Evolutionary conservation across 2,797 vertebrate species (phyloP).

Genomic region (Aythya fuligula): DNA sequence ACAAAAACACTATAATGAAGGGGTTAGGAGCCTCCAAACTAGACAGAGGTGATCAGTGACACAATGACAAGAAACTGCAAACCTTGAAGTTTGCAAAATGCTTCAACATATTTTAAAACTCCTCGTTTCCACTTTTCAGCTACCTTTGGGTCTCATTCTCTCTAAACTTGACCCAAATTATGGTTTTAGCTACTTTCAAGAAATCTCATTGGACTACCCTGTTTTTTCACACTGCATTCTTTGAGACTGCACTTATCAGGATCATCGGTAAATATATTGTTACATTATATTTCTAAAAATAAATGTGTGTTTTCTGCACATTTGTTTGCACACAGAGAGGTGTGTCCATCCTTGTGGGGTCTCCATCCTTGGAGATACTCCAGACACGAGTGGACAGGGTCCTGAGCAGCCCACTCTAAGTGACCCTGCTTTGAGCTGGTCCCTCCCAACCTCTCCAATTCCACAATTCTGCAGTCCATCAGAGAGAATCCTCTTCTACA

Average conservation of each 20-base stretch:
- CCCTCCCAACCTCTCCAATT: background rate
- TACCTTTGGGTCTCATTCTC: background rate
- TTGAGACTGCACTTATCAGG: background rate
- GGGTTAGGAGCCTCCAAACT: background rate
- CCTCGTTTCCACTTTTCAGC: background rate
- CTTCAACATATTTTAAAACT: background rate
- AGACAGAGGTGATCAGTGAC: background rate
- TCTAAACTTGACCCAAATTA: background rate
- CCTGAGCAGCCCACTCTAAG: background rate
- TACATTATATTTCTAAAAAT: background rate
- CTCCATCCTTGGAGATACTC: background rate
- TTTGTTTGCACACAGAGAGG: background rate
- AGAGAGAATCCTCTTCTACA: background rate
- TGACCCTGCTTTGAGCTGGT: background rate
- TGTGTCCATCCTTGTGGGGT: background rate
- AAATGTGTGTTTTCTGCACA: background rate
- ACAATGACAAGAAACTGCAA: background rate
- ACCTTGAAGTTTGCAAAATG: background rate
- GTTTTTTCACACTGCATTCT: background rate
- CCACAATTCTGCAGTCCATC: rapidly evolving
- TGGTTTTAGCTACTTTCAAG: background rate
- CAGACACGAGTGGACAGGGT: background rate
- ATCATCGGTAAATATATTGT: background rate
- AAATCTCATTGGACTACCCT: background rate
- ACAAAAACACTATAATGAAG: background rate